phyloP scores from a whole-genome alignment of 2,113 vertebrate genomes.

The Rhinichthys klamathensis region DNA sequence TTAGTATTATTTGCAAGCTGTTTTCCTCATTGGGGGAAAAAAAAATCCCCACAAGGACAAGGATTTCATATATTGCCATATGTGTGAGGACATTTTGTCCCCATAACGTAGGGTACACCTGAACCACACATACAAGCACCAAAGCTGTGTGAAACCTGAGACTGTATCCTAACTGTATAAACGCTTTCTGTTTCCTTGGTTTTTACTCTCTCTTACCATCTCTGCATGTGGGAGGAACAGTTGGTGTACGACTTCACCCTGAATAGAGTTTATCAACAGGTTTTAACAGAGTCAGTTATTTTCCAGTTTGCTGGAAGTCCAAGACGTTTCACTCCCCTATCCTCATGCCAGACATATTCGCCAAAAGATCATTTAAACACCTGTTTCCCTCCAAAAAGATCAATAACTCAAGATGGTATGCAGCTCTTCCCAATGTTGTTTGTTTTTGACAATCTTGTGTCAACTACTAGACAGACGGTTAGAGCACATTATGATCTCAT shows the following conservation, averaged over 20 bases:
- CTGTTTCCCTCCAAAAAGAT: conserved; percentile 27
- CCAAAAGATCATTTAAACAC: conserved; percentile 8
- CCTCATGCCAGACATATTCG: conserved; percentile 15
- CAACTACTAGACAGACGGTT: neutral
- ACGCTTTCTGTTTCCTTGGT: conserved; percentile 18
- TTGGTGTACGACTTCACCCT: conserved; percentile 26
- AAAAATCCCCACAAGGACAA: too few species aligned
- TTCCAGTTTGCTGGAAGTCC: conserved; percentile 2
- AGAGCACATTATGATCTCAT: conserved; percentile 2
- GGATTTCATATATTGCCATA: too few species aligned
- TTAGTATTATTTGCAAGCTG: too few species aligned
- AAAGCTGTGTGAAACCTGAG: neutral
- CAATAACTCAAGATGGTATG: conserved; percentile 19
- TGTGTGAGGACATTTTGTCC: too few species aligned
- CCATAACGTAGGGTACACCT: too few species aligned
- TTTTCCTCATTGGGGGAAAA: too few species aligned
- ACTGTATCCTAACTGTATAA: conserved; percentile 4
- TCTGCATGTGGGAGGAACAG: conserved; percentile 36
- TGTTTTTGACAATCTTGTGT: neutral
- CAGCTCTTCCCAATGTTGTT: neutral
- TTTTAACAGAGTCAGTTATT: conserved; percentile 14
- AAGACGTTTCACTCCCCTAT: conserved; percentile 16
- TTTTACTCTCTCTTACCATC: neutral
- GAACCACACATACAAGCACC: neutral
- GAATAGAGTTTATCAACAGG: conserved; percentile 25